These are phyloP conservation scores for Drosophila pseudoobscura DNA, from an alignment of 1,140 invertebrate species.

Conservation along the genomic window DNA sequence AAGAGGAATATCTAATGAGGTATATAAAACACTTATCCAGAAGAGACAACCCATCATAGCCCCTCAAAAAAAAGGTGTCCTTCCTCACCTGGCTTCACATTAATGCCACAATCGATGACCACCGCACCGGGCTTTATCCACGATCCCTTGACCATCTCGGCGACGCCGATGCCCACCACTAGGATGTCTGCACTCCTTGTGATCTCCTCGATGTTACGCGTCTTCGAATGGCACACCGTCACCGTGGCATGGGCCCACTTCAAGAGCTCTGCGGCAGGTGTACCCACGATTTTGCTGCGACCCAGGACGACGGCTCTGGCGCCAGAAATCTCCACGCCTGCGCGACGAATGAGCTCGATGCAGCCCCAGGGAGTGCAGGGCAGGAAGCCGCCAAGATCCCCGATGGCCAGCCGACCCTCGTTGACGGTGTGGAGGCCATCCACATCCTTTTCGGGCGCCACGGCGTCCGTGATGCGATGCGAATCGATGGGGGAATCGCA, in stretches of 20 bases:
- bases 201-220: slow-evolving; percentile 91
- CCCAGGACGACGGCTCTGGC: slow-evolving; percentile 96
- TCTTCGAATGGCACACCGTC: slow-evolving; percentile 98
- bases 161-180: slow-evolving; percentile 96
- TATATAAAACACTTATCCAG: no score
- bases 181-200: slow-evolving; percentile 96
- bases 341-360: slow-evolving; percentile 94
- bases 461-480: slow-evolving; percentile 93
- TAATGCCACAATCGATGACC: slow-evolving; percentile 99
- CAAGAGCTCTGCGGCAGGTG: slow-evolving; percentile 95
- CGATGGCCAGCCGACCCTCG: slow-evolving; percentile 93
- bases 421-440: slow-evolving; percentile 96
- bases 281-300: slow-evolving; percentile 98
- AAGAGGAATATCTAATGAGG: no score
- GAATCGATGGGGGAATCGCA: slow-evolving; percentile 92
- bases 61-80: no score
- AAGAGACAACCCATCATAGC: no score
- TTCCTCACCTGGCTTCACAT: slow-evolving; percentile 92
- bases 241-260: slow-evolving; percentile 99
- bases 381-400: slow-evolving; percentile 93
- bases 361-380: slow-evolving; percentile 97
- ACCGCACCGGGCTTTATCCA: slow-evolving; percentile 99
- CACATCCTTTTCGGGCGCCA: slow-evolving; percentile 95
- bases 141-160: slow-evolving; percentile 95
- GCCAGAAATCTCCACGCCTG: slow-evolving; percentile 91